Percentiles rank a stretch among this genome's conserved stretches.
Evolutionary conservation across 1,140 invertebrate genomes (phyloP).

Genomic region (Rhizoglyphus robini): DNA sequence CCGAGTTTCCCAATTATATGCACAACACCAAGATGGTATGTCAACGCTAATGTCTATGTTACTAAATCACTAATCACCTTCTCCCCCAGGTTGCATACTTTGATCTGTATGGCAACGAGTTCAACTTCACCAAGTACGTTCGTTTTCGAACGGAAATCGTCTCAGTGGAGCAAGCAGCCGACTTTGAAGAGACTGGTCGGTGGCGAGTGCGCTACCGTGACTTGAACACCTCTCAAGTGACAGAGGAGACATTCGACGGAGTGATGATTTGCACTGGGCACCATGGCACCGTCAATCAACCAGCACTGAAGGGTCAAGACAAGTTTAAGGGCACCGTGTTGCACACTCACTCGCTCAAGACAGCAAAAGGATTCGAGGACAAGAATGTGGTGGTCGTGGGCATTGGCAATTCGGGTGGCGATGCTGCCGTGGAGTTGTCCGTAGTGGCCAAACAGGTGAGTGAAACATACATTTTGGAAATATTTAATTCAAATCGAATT

Average conservation of each 20-base stretch:
- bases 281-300: conserved; percentile 21
- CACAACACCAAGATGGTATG: conserved; percentile 35
- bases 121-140: conserved; percentile 33
- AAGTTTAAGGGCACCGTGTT: conserved; percentile 34
- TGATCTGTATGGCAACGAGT: conserved; percentile 33
- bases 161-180: conserved; percentile 26
- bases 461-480: too few species aligned
- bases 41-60: too few species aligned
- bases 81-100: conserved; percentile 30
- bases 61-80: too few species aligned
- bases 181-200: conserved; percentile 32
- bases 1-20: conserved; percentile 36
- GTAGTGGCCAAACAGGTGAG: conserved; percentile 3
- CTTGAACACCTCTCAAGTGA: not conserved
- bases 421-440: conserved; percentile 40
- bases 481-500: too few species aligned
- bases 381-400: conserved; percentile 39
- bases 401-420: conserved; percentile 42
- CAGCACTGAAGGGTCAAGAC: conserved; percentile 27
- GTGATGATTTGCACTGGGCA: conserved; percentile 35
- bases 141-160: conserved; percentile 32
- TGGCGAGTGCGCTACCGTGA: conserved; percentile 32
- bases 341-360: conserved; percentile 9
- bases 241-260: conserved; percentile 33
- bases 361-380: conserved; percentile 27